Conservation (phyloP, 2,113 vertebrate species). For the Epinephelus lanceolatus region DNA sequence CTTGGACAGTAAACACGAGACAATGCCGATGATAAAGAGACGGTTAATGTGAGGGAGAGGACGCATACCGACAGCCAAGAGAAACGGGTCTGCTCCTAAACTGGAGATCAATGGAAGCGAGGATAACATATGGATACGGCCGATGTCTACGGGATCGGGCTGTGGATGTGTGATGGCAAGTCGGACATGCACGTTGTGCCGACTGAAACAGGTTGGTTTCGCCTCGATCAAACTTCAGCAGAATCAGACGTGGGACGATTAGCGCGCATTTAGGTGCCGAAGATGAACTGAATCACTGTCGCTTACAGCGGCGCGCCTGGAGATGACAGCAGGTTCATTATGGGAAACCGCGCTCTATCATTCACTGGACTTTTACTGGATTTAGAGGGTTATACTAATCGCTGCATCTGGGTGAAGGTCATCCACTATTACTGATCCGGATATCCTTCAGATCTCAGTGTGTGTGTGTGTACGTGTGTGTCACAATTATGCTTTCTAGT, state of each 20-base stretch:
- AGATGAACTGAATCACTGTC: constrained; percentile 46
- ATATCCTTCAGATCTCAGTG: constrained; percentile 27
- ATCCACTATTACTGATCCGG: constrained; percentile 37
- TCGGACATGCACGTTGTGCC: constrained; percentile 43
- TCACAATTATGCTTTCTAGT: constrained; percentile 7
- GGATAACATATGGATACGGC: constrained; percentile 47
- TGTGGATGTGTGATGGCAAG: constrained; percentile 54
- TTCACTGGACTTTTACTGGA: constrained; percentile 57
- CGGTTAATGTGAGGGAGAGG: neutral
- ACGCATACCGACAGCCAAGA: constrained; percentile 2
- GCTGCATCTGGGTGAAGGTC: constrained; percentile 71
- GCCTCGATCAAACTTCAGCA: constrained; percentile 68
- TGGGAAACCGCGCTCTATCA: constrained; percentile 31
- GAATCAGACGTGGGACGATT: constrained; percentile 54
- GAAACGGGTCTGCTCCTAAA: constrained; percentile 11
- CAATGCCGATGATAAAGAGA: neutral
- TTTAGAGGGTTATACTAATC: constrained; percentile 43
- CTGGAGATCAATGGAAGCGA: constrained; percentile 49
- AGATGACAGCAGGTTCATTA: constrained; percentile 57
- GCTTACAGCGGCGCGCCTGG: constrained; percentile 50
- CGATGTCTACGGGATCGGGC: constrained; percentile 31
- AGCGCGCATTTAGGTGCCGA: constrained; percentile 46
- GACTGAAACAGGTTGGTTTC: constrained; percentile 64
- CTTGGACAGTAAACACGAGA: constrained; percentile 13
- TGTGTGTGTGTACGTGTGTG: constrained; percentile 10